A percentile compares a stretch with the other conserved stretches of the same genome.
Evolutionary conservation across 2,888 invertebrate genomes (phyloP).

Genomic region (Drosophila longiperda): DNA sequence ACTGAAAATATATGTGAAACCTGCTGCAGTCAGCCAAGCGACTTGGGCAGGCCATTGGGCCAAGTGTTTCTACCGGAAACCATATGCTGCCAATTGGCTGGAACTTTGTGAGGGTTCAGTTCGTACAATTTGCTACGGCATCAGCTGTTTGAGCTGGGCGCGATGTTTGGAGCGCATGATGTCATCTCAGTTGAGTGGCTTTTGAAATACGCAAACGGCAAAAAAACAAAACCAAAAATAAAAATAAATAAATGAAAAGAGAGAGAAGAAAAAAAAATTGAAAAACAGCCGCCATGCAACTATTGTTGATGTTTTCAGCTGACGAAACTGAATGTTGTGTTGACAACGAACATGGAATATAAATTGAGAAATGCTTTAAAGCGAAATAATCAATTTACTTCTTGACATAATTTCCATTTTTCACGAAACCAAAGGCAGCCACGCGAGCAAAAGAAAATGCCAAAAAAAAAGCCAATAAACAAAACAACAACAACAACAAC

Average conservation of each 20-base stretch:
- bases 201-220: conserved; percentile 27
- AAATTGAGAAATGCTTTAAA: conserved; percentile 84
- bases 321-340: conserved; percentile 72
- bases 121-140: conserved; percentile 68
- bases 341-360: conserved; percentile 82
- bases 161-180: conserved; percentile 72
- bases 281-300: conserved; percentile 62
- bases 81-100: conserved; percentile 63
- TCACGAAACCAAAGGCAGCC: conserved; percentile 78
- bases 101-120: conserved; percentile 44
- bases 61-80: conserved; percentile 66
- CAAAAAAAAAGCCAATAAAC: conserved; percentile 23
- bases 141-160: conserved; percentile 67
- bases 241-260: conserved; percentile 15
- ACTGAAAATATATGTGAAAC: neutral
- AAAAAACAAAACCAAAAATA: neutral
- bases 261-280: neutral
- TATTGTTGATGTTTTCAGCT: conserved; percentile 64
- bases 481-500: conserved; percentile 23
- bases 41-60: conserved; percentile 10
- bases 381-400: conserved; percentile 84
- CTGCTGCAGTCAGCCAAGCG: neutral
- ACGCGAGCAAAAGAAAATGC: conserved; percentile 62
- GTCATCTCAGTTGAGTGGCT: conserved; percentile 82
- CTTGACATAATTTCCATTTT: conserved; percentile 84